Evolutionary conservation across 1,140 invertebrate genomes (phyloP), one percentile per base, ranked within the genome.

Genomic region (Drosophila trapezifrons): DNA sequence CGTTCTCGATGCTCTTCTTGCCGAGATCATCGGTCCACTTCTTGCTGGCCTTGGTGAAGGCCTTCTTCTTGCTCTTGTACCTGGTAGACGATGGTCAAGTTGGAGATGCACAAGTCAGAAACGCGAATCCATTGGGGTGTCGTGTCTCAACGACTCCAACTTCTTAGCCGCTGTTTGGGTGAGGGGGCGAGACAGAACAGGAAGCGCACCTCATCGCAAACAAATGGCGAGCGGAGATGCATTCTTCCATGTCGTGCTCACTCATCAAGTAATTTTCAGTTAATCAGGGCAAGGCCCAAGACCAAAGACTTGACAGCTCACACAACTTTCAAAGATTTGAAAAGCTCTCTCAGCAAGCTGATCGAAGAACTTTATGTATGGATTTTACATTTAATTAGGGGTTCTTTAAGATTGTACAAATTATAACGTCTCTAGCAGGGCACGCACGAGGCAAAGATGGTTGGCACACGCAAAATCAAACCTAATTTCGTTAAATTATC

Each of bases 1-100:
- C 98, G 73, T 96, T 96, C 76, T 99, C 98, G 92, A 99, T 99
- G 56, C 97, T 97, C 93, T 99, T 98, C 92, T 97, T 97, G 45
- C 99, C 99, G 70, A 97, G 94, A 80, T 98, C 96, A 94, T 99
- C 98, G 87, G 97, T 96, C 98, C 99, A 99, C 93, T 99, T 99
- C 94, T 99, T 99, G 91, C 97, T 96, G 60, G 97, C 95, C 93
- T 99, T 99, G 67, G 98, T 98, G 93, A 99, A 99, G 80, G 99
- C 99, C 97, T 99, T 99, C 97, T 99, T 99, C 95, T 99, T 99
- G 92, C 97, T 98, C 93, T 98, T 98, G 94, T 98, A 99, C 99
- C 99, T 99, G 79, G 29, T 70, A 56, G 56, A 75, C 55, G 51
- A 58, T 72, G 63, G 60, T 65, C 63, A 71, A 65, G 75, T 79